phyloP scores from a whole-genome alignment of 2,888 invertebrate species.

The Macrosiphum euphorbiae region DNA sequence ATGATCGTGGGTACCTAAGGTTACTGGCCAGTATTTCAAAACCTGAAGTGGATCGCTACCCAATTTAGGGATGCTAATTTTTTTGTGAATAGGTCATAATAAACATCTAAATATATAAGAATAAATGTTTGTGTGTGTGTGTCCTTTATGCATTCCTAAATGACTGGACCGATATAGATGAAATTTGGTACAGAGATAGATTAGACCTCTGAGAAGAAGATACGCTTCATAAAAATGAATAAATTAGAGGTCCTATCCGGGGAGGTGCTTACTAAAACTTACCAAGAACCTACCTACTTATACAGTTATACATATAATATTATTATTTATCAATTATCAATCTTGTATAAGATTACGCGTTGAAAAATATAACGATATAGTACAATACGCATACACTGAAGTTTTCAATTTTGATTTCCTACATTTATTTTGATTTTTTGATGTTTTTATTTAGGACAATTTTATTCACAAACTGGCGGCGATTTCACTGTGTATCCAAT shows the following conservation, averaged over 20 bases:
- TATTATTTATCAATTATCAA: neutral
- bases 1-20: conserved; percentile 62
- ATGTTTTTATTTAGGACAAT: conserved; percentile 59
- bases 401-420: neutral
- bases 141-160: too few species aligned
- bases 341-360: neutral
- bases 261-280: too few species aligned
- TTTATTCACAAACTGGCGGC: conserved; percentile 64
- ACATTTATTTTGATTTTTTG: neutral
- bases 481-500: conserved; percentile 64
- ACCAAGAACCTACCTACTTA: neutral
- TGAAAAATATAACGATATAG: neutral
- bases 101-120: too few species aligned
- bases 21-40: neutral
- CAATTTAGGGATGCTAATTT: neutral
- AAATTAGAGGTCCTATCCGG: too few species aligned
- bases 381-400: neutral
- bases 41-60: neutral
- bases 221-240: too few species aligned
- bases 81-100: neutral
- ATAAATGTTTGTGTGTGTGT: too few species aligned
- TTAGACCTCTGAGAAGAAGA: too few species aligned
- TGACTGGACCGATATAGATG: too few species aligned
- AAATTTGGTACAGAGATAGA: too few species aligned
- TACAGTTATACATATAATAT: too few species aligned